phyloP scores from a whole-genome alignment of 1,140 invertebrate genomes.

The Solen grandis region DNA sequence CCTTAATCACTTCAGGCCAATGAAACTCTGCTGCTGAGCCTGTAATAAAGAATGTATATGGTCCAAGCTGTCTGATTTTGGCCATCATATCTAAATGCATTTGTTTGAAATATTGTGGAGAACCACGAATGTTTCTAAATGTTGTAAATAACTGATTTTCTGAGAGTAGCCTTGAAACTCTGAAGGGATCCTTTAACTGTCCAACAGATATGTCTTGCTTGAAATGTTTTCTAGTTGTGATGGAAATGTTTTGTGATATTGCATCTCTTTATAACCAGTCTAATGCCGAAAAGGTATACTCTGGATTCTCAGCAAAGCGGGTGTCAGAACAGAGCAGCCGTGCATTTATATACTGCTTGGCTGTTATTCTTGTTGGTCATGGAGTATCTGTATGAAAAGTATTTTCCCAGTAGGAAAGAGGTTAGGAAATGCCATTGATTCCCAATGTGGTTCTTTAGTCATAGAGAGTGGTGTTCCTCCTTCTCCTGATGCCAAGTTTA shows the following conservation, averaged over 20 bases:
- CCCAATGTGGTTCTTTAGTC: slow-evolving; percentile 24
- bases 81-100: slow-evolving; percentile 31
- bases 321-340: slow-evolving; percentile 12
- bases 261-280: slow-evolving; percentile 29
- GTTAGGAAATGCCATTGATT: slow-evolving; percentile 26
- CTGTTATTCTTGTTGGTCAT: slow-evolving; percentile 13
- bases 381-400: not conserved
- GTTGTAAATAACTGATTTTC: slow-evolving; percentile 49
- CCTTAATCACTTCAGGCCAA: too few relatives aligned
- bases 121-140: slow-evolving; percentile 38
- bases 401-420: slow-evolving; percentile 38
- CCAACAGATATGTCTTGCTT: slow-evolving; percentile 33
- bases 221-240: slow-evolving; percentile 36
- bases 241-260: slow-evolving; percentile 38
- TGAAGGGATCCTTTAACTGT: slow-evolving; percentile 30
- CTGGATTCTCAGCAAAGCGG: slow-evolving; percentile 27
- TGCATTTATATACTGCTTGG: slow-evolving; percentile 31
- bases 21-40: too few relatives aligned
- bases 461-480: slow-evolving; percentile 11
- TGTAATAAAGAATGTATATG: too few relatives aligned
- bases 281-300: slow-evolving; percentile 35
- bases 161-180: slow-evolving; percentile 20
- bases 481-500: slow-evolving; percentile 17
- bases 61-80: slow-evolving; percentile 13
- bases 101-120: slow-evolving; percentile 48